Percentiles rank a stretch among this genome's conserved stretches.
These are phyloP conservation scores for Toxotes jaculatrix DNA, from an alignment of 2,113 vertebrate species.

Conservation along the genomic window DNA sequence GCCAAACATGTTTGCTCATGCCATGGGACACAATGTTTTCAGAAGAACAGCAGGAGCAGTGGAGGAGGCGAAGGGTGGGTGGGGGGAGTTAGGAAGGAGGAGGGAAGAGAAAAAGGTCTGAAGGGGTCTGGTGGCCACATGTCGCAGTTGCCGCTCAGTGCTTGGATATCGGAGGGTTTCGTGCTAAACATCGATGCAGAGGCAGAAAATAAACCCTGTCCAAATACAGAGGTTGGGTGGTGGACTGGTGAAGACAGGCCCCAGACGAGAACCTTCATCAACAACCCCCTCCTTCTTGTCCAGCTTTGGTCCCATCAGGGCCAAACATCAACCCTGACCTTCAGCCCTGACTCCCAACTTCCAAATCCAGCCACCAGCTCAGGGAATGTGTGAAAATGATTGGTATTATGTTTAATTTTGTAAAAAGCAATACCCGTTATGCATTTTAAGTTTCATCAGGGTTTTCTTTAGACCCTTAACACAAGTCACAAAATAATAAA, in stretches of 20 bases:
- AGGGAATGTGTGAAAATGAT: neutral
- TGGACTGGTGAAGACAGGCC: conserved; percentile 65
- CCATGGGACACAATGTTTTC: conserved; percentile 76
- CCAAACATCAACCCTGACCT: conserved; percentile 61
- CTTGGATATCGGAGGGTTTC: conserved; percentile 73
- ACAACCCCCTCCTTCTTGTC: conserved; percentile 51
- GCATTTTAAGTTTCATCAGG: neutral
- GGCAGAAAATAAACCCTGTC: conserved; percentile 77
- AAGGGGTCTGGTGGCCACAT: conserved; percentile 86
- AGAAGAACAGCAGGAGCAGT: conserved; percentile 73
- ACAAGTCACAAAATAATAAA: conserved; percentile 1
- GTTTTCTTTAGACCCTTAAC: neutral
- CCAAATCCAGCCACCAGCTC: conserved; percentile 14
- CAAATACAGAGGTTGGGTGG: conserved; percentile 72
- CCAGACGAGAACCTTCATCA: conserved; percentile 52
- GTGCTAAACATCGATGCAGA: conserved; percentile 75
- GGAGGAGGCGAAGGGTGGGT: conserved; percentile 31
- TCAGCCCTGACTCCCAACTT: conserved; percentile 14
- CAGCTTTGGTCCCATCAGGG: conserved; percentile 14
- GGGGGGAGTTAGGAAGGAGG: conserved; percentile 30
- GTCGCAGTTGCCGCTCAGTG: conserved; percentile 74
- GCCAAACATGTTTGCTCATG: conserved; percentile 82
- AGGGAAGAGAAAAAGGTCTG: conserved; percentile 46
- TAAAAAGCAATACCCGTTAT: neutral
- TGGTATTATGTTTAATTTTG: neutral